Conservation (phyloP, 2,797 vertebrate genomes). For the Sebastiscus albofasciatus region DNA sequence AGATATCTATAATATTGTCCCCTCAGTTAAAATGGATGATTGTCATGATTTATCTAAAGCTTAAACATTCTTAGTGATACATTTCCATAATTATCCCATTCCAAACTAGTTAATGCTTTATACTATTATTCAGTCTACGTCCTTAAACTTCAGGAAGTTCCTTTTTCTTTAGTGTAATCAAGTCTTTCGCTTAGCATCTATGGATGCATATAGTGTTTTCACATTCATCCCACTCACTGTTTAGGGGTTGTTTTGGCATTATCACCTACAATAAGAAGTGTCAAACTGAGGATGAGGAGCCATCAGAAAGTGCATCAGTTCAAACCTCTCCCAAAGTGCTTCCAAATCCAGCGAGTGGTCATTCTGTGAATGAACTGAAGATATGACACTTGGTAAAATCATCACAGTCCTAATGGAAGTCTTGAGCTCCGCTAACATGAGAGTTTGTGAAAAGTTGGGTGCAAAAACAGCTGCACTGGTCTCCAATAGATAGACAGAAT, state of each 20-base stretch:
- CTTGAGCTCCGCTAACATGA: conserved; percentile 8
- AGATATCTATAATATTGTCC: conserved; percentile 37
- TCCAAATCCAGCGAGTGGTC: conserved; percentile 23
- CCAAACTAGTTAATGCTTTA: conserved; percentile 6
- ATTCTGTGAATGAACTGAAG: conserved; percentile 22
- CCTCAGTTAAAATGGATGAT: conserved; percentile 61
- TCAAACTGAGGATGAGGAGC: conserved; percentile 17
- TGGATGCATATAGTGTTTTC: conserved; percentile 62
- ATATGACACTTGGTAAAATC: conserved; percentile 31
- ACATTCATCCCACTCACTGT: conserved; percentile 47
- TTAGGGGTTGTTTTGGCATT: conserved; percentile 68
- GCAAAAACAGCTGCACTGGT: conserved; percentile 47
- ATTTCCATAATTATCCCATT: conserved; percentile 35
- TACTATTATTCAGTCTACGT: conserved; percentile 31
- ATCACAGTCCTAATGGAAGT: conserved; percentile 7
- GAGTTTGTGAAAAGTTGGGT: conserved; percentile 40
- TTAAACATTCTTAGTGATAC: conserved; percentile 48
- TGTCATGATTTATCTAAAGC: conserved; percentile 68
- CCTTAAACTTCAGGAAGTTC: conserved; percentile 16
- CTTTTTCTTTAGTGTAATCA: conserved; percentile 68
- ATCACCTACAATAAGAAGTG: conserved; percentile 37
- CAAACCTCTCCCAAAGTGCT: conserved; percentile 39
- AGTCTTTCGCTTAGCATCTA: conserved; percentile 33
- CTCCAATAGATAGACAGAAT: conserved; percentile 32
- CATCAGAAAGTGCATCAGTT: conserved; percentile 63